phyloP scores from a whole-genome alignment of 2,113 vertebrate species.

The Cnemophilus loriae region DNA sequence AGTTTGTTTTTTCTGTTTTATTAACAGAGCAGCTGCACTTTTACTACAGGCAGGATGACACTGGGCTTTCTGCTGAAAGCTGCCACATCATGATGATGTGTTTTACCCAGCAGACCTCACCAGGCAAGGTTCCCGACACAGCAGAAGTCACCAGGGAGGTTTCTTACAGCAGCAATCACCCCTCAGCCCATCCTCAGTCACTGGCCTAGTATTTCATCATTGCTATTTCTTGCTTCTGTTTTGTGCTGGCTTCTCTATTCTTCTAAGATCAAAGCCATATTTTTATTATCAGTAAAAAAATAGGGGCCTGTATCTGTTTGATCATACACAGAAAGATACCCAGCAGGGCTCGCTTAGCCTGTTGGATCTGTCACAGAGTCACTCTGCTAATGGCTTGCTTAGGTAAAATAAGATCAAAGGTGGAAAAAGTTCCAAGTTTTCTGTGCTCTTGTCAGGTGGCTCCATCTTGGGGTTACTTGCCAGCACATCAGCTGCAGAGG shows the following conservation, averaged over 20 bases:
- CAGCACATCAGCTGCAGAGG: not conserved
- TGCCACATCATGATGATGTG: not conserved
- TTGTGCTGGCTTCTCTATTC: not conserved
- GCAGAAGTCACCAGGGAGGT: not conserved
- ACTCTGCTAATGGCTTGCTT: not conserved
- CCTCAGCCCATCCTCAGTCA: not conserved
- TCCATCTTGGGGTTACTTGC: slow-evolving; percentile 1
- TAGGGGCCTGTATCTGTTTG: not conserved
- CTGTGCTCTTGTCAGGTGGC: not conserved
- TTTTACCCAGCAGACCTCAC: slow-evolving; percentile 5
- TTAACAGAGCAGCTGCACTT: not conserved
- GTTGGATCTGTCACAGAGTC: not conserved
- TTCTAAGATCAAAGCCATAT: slow-evolving; percentile 1
- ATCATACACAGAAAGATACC: not conserved
- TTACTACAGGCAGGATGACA: not conserved
- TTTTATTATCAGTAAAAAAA: slow-evolving; percentile 8
- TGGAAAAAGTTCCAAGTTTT: not conserved
- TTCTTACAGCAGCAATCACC: not conserved
- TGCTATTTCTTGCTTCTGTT: slow-evolving; percentile 11
- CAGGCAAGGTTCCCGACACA: not conserved
- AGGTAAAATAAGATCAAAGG: slow-evolving; percentile 19
- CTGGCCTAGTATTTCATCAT: not conserved
- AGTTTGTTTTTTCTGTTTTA: not conserved
- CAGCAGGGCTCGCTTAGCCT: not conserved
- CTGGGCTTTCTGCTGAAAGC: slow-evolving; percentile 31